A percentile compares a stretch with the other conserved stretches of the same genome.
Evolutionary conservation across 1,140 invertebrate species (phyloP).

Genomic region (Leptinotarsa defecta): DNA sequence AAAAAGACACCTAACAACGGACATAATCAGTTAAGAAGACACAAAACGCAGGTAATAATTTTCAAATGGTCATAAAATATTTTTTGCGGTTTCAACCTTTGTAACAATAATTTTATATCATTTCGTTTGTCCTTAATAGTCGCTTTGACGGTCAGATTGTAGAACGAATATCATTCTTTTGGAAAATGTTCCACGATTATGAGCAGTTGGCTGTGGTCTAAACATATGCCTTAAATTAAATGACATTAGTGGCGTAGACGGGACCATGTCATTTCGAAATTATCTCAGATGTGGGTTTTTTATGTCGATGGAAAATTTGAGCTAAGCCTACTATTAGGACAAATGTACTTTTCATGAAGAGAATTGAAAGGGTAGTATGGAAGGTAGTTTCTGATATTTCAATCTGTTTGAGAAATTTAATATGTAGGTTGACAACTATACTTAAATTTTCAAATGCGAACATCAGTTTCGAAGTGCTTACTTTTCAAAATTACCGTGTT

Average conservation of each 20-base stretch:
- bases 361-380: no score
- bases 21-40: conserved; percentile 6
- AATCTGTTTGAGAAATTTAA: no score
- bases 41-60: conserved; percentile 3
- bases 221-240: conserved; percentile 4
- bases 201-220: conserved; percentile 1
- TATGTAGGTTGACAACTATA: no score
- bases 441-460: no score
- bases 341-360: no score
- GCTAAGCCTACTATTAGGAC: neutral
- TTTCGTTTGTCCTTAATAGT: conserved; percentile 8
- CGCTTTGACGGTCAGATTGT: neutral
- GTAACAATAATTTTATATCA: conserved; percentile 6
- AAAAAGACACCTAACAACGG: conserved; percentile 4
- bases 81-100: conserved; percentile 1
- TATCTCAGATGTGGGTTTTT: neutral
- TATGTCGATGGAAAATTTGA: neutral
- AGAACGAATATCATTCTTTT: conserved; percentile 1
- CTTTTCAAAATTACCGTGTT: no score
- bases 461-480: no score
- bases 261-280: conserved; percentile 6
- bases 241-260: conserved; percentile 7
- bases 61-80: conserved; percentile 7
- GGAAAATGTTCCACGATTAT: conserved; percentile 8
- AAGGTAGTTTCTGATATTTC: no score